phyloP scores from a whole-genome alignment of 2,888 invertebrate genomes.

The Antitype chi region DNA sequence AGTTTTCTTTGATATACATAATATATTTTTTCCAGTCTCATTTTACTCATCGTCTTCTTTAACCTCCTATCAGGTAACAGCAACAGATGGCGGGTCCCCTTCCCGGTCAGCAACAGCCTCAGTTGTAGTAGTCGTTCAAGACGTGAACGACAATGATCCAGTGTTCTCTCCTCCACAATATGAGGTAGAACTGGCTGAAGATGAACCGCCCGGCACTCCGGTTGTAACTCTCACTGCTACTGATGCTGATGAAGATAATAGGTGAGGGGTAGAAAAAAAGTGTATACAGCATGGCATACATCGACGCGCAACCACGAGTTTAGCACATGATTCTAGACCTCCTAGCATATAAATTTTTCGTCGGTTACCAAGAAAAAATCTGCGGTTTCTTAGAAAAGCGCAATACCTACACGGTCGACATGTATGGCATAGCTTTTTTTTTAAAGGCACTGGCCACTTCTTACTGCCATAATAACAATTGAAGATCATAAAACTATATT shows the following conservation, averaged over 20 bases:
- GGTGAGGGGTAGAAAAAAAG: constrained; percentile 72
- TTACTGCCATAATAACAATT: not conserved
- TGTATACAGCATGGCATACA: too few species aligned
- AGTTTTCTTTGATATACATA: too few species aligned
- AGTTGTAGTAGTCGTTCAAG: constrained; percentile 96
- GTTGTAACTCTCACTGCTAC: constrained; percentile 97
- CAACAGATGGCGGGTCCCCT: constrained; percentile 96
- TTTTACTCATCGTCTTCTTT: not conserved
- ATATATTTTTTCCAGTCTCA: too few species aligned
- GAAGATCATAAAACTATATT: not conserved
- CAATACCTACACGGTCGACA: too few species aligned
- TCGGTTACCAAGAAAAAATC: too few species aligned
- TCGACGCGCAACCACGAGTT: too few species aligned
- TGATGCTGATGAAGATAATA: constrained; percentile 96
- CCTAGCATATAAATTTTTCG: too few species aligned
- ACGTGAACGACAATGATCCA: constrained; percentile 99
- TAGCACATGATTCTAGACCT: too few species aligned
- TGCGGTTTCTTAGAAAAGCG: too few species aligned
- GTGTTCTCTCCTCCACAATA: constrained; percentile 98
- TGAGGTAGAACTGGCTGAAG: constrained; percentile 97
- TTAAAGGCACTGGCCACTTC: not conserved
- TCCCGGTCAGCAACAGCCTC: constrained; percentile 96
- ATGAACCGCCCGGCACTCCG: constrained; percentile 97
- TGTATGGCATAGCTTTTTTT: too few species aligned
- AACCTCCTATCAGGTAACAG: constrained; percentile 88